Percentiles rank a stretch among this genome's conserved stretches.
Conservation (phyloP, 2,888 invertebrate species). For the Pachydiplax longipennis region DNA sequence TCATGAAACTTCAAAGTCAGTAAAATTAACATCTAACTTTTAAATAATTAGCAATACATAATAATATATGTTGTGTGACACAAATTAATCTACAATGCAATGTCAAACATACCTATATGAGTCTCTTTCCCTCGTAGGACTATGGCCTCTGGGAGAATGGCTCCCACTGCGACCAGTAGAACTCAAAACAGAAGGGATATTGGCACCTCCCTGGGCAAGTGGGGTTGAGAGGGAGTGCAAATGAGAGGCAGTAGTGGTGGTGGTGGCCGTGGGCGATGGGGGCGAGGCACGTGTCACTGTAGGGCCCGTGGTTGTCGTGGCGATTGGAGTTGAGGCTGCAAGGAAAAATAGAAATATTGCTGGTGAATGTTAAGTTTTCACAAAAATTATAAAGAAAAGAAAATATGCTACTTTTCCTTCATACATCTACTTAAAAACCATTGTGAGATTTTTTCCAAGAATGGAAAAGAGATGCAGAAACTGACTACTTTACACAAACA, state of each 20-base stretch:
- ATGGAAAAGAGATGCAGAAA: too few relatives aligned
- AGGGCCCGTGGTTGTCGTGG: slow-evolving; percentile 51
- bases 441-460: neutral
- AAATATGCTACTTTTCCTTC: neutral
- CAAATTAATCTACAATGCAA: neutral
- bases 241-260: slow-evolving; percentile 53
- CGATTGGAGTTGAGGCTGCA: slow-evolving; percentile 50
- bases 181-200: slow-evolving; percentile 50
- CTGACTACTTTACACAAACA: neutral
- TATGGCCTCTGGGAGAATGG: slow-evolving; percentile 80
- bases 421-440: neutral
- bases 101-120: slow-evolving; percentile 75
- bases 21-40: too few relatives aligned
- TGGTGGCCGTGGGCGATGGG: slow-evolving; percentile 58
- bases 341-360: neutral
- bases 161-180: slow-evolving; percentile 64
- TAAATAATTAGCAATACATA: slow-evolving; percentile 45
- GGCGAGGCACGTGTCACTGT: slow-evolving; percentile 54
- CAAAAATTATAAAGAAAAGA: too few relatives aligned
- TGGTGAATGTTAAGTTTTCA: too few relatives aligned
- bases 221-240: slow-evolving; percentile 40
- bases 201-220: slow-evolving; percentile 8
- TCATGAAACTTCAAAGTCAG: too few relatives aligned
- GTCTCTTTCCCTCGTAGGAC: slow-evolving; percentile 81
- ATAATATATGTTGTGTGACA: slow-evolving; percentile 46